Base-by-base conservation (phyloP, 2,797 vertebrate genomes). In the Leptoclinus maculatus region DNA sequence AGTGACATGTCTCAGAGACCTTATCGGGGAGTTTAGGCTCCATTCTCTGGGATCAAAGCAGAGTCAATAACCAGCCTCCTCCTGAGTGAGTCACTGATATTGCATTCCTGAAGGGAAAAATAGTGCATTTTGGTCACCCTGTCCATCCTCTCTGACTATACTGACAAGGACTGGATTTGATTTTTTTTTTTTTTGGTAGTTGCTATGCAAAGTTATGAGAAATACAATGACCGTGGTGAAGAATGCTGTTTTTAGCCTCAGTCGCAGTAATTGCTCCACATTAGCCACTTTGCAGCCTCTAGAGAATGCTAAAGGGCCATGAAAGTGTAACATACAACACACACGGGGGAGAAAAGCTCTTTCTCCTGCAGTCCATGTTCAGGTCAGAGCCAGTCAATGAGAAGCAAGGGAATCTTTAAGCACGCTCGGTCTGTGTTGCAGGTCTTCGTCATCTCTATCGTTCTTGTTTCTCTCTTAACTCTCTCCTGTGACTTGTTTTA, bases 181-280 rank as follows among this genome's bases (percentile, higher is more conserved):
- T 75, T 71, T 58, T 57, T 57, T 34, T 73, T 63, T 56, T 66
- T 39, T 64, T 47, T 36, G 54, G 34, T 54, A 71, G 90, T 88
- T 90, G 87, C 87, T 85, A 87, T 89, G 91, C 72, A 85, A 84
- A 90, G 69, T 71, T 68, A 43, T 49, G 43, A 84, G 56, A 82
- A 83, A 66, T 49, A 77, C 83, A 89, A 88, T 78, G 83, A 71
- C 84, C 74, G 66, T 23, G 75, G 76, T 49, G 66, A 88, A 76
- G 79, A 90, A 89, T 80, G 80, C 88, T 78, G 78, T 77, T 89
- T 90, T 90, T 88, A 88, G 89, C 77, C 76, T 70, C 29, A 41
- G 72, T 87, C 25, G 39, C 73, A 14, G 78, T 76, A 80, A 82
- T 76, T 73, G 82, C 81, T 87, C 82, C 21, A 84, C 80, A 88